Evolutionary conservation across 1,140 invertebrate species (phyloP).

Genomic region (Chrysoperla carnea): DNA sequence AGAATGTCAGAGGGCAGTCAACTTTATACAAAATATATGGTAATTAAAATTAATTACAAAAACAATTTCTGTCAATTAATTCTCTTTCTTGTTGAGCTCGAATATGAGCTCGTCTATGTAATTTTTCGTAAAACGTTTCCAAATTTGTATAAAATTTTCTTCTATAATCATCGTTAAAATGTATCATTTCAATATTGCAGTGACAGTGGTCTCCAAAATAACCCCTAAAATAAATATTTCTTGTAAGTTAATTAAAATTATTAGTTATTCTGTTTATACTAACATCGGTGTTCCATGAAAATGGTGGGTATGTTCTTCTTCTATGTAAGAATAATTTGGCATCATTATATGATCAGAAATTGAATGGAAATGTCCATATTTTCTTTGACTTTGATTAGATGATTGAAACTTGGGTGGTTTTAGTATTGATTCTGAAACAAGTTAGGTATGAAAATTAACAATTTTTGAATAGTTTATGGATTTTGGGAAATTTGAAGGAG

Average conservation of each 20-base stretch:
- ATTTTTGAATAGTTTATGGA: too few species aligned
- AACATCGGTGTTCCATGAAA: too few species aligned
- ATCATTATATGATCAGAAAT: too few species aligned
- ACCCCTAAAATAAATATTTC: background rate
- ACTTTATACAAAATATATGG: background rate
- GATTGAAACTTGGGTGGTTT: too few species aligned
- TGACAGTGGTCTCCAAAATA: background rate
- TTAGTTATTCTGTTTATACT: too few species aligned
- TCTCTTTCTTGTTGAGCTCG: background rate
- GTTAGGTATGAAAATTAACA: too few species aligned
- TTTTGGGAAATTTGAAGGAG: too few species aligned
- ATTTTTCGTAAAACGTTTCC: constrained; percentile 1
- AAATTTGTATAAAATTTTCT: background rate
- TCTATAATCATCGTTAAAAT: background rate
- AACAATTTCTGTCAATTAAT: background rate
- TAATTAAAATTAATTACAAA: background rate
- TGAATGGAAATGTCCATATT: too few species aligned
- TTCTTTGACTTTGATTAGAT: too few species aligned
- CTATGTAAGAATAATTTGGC: too few species aligned
- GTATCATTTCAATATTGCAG: background rate
- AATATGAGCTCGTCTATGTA: background rate
- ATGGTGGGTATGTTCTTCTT: too few species aligned
- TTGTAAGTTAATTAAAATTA: background rate
- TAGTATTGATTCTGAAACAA: too few species aligned
- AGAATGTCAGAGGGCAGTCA: background rate